A percentile compares a stretch with the other conserved stretches of the same genome.
phyloP scores from a whole-genome alignment of 64 coral and sea anemone genomes.

The Astreopora myriophthalma region DNA sequence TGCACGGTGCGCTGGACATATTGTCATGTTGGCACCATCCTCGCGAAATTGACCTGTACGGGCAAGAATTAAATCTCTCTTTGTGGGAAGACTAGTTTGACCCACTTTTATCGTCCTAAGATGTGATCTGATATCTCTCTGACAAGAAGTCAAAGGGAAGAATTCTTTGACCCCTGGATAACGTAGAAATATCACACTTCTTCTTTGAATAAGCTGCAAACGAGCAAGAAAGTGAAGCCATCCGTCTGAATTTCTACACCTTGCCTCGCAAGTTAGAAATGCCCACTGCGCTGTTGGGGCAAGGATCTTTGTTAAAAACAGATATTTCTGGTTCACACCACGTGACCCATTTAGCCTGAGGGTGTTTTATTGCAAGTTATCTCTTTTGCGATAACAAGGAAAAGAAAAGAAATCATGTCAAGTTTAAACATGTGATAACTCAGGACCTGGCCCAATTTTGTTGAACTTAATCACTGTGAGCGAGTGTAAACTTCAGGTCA shows the following conservation, averaged over 20 bases:
- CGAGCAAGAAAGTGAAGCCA: neutral
- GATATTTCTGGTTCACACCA: too few species aligned
- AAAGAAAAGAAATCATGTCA: too few species aligned
- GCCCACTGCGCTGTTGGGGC: too few species aligned
- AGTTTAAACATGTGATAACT: too few species aligned
- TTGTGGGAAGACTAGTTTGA: neutral
- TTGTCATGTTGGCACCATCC: neutral
- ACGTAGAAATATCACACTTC: neutral
- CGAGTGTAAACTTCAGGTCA: too few species aligned
- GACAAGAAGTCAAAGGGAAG: neutral
- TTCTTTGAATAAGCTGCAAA: neutral
- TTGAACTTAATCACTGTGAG: too few species aligned
- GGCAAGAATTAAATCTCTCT: neutral
- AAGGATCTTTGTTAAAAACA: too few species aligned
- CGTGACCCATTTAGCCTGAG: too few species aligned
- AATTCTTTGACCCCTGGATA: neutral
- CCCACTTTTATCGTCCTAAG: slow-evolving; percentile 2
- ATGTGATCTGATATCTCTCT: neutral
- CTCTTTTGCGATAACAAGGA: too few species aligned
- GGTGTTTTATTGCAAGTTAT: too few species aligned
- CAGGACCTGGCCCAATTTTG: too few species aligned
- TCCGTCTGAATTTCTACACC: neutral
- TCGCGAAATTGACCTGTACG: neutral
- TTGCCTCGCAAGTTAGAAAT: too few species aligned
- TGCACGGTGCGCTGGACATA: slow-evolving; percentile 26